Base-by-base conservation (phyloP, 2,888 invertebrate genomes). In the Darwinula stevensoni region DNA sequence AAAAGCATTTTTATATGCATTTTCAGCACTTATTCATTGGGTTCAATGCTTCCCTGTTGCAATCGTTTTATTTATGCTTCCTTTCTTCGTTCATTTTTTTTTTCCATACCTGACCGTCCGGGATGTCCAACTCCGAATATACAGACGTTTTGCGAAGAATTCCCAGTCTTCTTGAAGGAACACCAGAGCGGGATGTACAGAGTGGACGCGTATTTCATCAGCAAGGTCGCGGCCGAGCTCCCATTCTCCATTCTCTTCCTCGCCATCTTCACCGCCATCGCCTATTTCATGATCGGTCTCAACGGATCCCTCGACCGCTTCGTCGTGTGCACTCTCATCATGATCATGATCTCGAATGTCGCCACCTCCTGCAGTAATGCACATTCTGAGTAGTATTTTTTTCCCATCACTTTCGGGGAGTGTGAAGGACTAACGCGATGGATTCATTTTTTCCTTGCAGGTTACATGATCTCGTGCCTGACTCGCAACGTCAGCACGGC, bases 151-250 rank as follows among this genome's bases (percentile, higher is more conserved):
- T 76, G 76, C 41, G 62, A 70, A 0, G 86, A 88, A 47, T 56
- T 84, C 17, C 80, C 82, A 1, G 67, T 86, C 37, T 84, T 86
- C 49, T 58, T 82, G 39, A 57, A 82, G 11, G 86, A 88, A 48
- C 70, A 84, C 43, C 64, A 67, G 37, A 76, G 74, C 45, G 78
- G 80, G 27, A 71, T 88, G 63, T 88, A 91, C 45, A 59, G 84
- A 31, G 71, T 75, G 1, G 76, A 78, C 42, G 68, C 82, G 1
- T 88, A 86, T 50, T 88, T 80, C 52, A 48, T 88, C 15, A 72
- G 76, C 34, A 88, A 86, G 56, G 80, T 76, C 1, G 44, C 84
- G 26, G 76, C 80, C 0, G 88, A 91, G 45, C 55, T 75, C 1
- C 88, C 88, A 0, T 62, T 82, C 29, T 82, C 82, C 46, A 59